Conservation (phyloP, 35 echinoderm and acorn worm genomes). For the Eucidaris tribuloides region DNA sequence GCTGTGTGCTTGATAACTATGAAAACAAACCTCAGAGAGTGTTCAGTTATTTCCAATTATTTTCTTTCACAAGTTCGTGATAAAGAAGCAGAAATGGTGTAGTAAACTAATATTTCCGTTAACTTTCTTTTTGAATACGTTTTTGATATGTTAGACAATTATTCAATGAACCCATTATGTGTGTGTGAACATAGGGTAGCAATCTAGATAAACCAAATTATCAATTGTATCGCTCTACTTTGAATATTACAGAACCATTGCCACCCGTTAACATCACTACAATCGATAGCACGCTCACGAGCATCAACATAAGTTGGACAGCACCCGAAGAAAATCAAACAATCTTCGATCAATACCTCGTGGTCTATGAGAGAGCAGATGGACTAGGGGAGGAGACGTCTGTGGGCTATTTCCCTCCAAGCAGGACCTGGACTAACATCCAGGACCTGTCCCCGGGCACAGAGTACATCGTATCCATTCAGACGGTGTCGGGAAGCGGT, state of each 20-base stretch:
- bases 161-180: too few species aligned
- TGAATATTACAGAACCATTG: neutral
- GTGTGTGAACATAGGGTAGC: too few species aligned
- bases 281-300: neutral
- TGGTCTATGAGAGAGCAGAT: neutral
- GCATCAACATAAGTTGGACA: neutral
- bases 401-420: neutral
- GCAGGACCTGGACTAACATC: neutral
- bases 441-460: neutral
- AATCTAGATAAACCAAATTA: too few species aligned
- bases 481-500: neutral
- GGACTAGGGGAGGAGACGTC: neutral
- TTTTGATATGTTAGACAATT: too few species aligned
- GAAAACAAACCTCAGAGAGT: too few species aligned
- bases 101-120: too few species aligned
- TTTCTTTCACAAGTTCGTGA: too few species aligned
- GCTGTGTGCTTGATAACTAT: too few species aligned
- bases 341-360: neutral
- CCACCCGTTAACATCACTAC: neutral
- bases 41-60: too few species aligned
- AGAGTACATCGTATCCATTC: neutral
- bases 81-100: too few species aligned
- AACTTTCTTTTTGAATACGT: too few species aligned
- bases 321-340: neutral
- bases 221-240: too few species aligned